These are phyloP conservation scores for Papilio machaon DNA, from an alignment of 1,140 invertebrate genomes.

Conservation along the genomic window DNA sequence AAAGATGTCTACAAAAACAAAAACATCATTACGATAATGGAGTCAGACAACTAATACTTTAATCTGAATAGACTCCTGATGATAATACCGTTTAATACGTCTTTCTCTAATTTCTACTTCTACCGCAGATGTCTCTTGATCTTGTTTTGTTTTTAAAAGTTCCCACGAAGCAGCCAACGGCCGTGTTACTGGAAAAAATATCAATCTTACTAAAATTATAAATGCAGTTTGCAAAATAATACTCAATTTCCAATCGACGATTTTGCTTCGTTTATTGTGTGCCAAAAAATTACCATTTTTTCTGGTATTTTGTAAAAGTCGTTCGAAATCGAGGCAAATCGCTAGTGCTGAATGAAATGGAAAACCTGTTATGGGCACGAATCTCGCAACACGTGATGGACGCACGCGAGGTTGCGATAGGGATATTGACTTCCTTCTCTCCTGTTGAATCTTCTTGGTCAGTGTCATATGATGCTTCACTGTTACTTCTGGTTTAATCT, in stretches of 20 bases:
- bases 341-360: not conserved
- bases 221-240: too few relatives aligned
- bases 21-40: not conserved
- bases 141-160: slow-evolving; percentile 60
- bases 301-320: not conserved
- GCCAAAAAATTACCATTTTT: too few relatives aligned
- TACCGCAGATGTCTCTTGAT: slow-evolving; percentile 58
- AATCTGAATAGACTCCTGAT: not conserved
- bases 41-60: not conserved
- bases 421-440: slow-evolving; percentile 53
- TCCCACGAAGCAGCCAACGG: slow-evolving; percentile 71
- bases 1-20: slow-evolving; percentile 69
- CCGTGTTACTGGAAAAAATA: slow-evolving; percentile 55
- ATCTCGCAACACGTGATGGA: slow-evolving; percentile 56
- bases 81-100: slow-evolving; percentile 65
- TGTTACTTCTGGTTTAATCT: slow-evolving; percentile 60
- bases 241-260: too few relatives aligned
- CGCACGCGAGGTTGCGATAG: slow-evolving; percentile 59
- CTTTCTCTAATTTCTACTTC: slow-evolving; percentile 73
- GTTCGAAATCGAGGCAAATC: not conserved
- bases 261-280: not conserved
- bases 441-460: slow-evolving; percentile 49
- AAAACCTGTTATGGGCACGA: slow-evolving; percentile 64
- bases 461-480: slow-evolving; percentile 39
- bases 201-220: not conserved